A percentile compares a stretch with the other conserved stretches of the same genome.
These are phyloP conservation scores for Cyprinodon tularosa DNA, from an alignment of 2,113 vertebrate genomes.

Conservation along the genomic window DNA sequence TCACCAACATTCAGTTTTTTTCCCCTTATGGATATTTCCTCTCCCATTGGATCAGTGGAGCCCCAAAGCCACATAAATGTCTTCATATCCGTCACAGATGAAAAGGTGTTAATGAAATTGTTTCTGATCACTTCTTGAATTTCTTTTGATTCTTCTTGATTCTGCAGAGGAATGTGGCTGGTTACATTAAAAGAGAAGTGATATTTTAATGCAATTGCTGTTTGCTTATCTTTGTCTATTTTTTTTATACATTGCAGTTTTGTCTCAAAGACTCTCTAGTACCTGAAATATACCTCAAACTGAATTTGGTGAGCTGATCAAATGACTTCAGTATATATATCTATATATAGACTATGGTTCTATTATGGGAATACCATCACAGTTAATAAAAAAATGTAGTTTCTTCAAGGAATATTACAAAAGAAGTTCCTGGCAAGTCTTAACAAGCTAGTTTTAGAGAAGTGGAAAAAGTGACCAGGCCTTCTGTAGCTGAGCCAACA, in stretches of 20 bases:
- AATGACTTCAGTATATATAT: neutral
- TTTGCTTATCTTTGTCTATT: neutral
- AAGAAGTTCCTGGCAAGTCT: conserved; percentile 11
- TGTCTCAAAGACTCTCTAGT: neutral
- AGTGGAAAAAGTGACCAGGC: conserved; percentile 16
- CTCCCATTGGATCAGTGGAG: no score
- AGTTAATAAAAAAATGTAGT: neutral
- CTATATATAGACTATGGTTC: neutral
- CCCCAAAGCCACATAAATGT: no score
- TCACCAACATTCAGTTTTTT: neutral
- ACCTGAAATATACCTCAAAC: neutral
- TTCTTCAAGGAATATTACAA: neutral
- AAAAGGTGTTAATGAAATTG: no score
- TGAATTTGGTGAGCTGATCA: neutral
- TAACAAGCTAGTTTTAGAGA: conserved; percentile 5
- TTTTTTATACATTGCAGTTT: neutral
- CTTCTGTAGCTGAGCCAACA: conserved; percentile 19
- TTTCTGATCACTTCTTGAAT: no score
- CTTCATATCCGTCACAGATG: no score
- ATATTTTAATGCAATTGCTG: neutral
- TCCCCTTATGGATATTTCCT: neutral
- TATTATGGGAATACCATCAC: neutral
- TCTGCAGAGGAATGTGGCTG: no score
- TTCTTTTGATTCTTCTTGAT: no score
- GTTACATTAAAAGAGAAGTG: neutral